Percentiles rank a stretch among this genome's conserved stretches.
Conservation (phyloP, 2,113 vertebrate species). For the Rana temporaria region DNA sequence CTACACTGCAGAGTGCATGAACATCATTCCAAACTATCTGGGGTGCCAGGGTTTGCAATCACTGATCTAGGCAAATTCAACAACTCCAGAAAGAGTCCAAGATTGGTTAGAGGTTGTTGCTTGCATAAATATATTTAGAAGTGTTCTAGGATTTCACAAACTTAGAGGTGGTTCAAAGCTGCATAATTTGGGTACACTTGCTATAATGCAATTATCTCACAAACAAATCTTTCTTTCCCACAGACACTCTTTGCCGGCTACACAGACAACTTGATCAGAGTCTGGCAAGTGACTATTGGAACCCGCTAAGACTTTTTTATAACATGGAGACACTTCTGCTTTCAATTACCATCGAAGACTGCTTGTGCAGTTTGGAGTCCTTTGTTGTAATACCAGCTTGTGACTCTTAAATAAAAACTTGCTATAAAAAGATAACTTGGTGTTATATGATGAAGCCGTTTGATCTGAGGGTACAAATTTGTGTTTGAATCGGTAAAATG, state of each 20-base stretch:
- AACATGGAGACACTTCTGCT: background rate
- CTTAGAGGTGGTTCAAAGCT: too few species aligned
- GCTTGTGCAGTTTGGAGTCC: constrained; percentile 31
- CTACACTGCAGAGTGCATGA: too few species aligned
- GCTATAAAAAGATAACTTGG: constrained; percentile 3
- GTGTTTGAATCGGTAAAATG: too few species aligned
- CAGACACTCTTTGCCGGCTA: constrained; percentile 96
- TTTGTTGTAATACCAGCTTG: constrained; percentile 3
- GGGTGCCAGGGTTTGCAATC: too few species aligned
- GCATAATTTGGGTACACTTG: too few species aligned
- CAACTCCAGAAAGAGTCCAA: too few species aligned
- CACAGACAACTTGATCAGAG: constrained; percentile 94
- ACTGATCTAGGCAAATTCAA: too few species aligned
- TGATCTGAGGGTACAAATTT: too few species aligned
- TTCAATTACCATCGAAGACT: background rate
- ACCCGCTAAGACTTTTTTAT: constrained; percentile 76
- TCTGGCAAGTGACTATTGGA: constrained; percentile 96
- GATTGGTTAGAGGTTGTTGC: too few species aligned
- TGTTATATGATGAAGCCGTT: background rate
- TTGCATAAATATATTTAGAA: too few species aligned
- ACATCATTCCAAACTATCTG: too few species aligned
- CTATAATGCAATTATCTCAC: background rate
- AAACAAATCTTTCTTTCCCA: constrained; percentile 9
- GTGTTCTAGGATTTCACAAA: too few species aligned
- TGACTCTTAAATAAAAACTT: constrained; percentile 34